Evolutionary conservation across 2,113 vertebrate genomes (phyloP), one percentile per base, ranked within the genome.

Genomic region (Albula glossodonta): DNA sequence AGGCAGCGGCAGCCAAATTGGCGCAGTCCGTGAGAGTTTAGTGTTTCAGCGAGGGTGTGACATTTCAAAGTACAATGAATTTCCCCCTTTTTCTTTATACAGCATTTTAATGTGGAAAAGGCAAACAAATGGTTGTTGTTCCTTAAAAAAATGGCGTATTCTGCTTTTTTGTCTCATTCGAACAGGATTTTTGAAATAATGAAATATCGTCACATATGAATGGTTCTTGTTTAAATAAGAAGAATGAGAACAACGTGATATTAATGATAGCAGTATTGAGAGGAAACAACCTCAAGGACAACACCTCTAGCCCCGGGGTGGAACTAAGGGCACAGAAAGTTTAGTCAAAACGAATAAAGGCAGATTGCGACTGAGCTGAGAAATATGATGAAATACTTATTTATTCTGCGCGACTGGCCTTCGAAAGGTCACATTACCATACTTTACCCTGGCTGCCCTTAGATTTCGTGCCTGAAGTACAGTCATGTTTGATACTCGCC

Each of bases 31-130:
- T 17, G 52, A 51, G 53, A 82, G 83, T 78, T 87, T 88, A 60
- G 85, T 87, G 66, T 84, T 80, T 74, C 51, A 57, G 41, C 56
- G 10, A 82, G n/a, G 88, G 84, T 88, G 90, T 90, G 88, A 89
- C 89, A 88, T 83, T 90, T 91, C 91, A 87, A 50, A 31, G 22
- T 19, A 82, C 82, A 84, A 88, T 78, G 81, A 70, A 50, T 41
- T 15, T 84, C n/a, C n/a, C 82, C 77, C 49, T 81, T 77, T 74
- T 86, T 56, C 80, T 74, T 31, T 57, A 66, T 17, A 60, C 63
- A 56, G 48, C 60, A 6, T 57, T n/a, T 87, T 49, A n/a, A 88
- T 56, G 83, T 79, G 51, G 57, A 51, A 25, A 84, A 51, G 51
- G 60, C 83, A 84, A 84, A 70, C 51, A 74, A 84, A 41, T 25